Percentiles rank a stretch among this genome's conserved stretches.
Evolutionary conservation across 2,888 invertebrate species (phyloP).

Genomic region (Drosophila vallismaia): DNA sequence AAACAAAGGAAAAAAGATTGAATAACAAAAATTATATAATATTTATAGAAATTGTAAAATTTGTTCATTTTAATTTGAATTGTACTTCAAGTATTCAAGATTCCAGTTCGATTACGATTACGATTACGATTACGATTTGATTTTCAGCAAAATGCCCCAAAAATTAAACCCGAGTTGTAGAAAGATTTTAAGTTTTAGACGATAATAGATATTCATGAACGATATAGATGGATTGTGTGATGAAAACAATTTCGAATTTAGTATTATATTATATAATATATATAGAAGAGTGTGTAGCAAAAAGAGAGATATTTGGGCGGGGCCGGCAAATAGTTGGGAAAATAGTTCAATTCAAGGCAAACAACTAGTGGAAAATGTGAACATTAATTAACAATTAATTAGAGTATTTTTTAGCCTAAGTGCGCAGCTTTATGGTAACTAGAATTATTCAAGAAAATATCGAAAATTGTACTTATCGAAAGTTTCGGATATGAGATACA

Average conservation of each 20-base stretch:
- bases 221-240: background rate
- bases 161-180: background rate
- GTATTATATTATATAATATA: too few relatives aligned
- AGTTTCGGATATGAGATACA: too few relatives aligned
- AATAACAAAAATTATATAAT: conserved; percentile 51
- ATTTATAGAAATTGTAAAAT: conserved; percentile 15
- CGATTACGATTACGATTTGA: background rate
- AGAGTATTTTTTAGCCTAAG: conserved; percentile 10
- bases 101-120: background rate
- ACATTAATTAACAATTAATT: conserved; percentile 26
- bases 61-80: background rate
- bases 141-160: conserved; percentile 2
- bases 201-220: too few relatives aligned
- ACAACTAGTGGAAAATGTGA: conserved; percentile 41
- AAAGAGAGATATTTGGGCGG: conserved; percentile 7
- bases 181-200: background rate
- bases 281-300: background rate
- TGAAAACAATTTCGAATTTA: background rate
- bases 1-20: conserved; percentile 27
- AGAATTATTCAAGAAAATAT: conserved; percentile 20
- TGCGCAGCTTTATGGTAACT: conserved; percentile 18
- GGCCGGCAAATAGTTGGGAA: conserved; percentile 24
- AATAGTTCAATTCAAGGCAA: conserved; percentile 33
- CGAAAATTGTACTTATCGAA: conserved; percentile 4
- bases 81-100: background rate